Conservation (phyloP, 2,888 invertebrate species). For the Cinara cedri region DNA sequence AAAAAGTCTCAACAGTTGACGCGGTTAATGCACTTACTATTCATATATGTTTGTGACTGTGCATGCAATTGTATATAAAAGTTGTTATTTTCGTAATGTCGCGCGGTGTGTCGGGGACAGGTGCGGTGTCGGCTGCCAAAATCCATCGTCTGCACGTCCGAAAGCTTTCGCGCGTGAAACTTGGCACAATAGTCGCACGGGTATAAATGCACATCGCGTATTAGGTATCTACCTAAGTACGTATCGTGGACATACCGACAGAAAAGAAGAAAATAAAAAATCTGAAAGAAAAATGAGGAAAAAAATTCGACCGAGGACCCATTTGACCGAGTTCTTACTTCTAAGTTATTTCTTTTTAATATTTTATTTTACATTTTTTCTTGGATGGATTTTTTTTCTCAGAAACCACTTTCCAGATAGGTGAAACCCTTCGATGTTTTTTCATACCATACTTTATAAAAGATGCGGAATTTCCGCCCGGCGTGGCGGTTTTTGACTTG, state of each 20-base stretch:
- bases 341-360: too few species aligned
- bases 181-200: not conserved
- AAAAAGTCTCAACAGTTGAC: too few species aligned
- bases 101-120: not conserved
- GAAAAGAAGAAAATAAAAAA: not conserved
- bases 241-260: not conserved
- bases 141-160: not conserved
- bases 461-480: too few species aligned
- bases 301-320: not conserved
- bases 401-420: too few species aligned
- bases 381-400: too few species aligned
- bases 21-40: too few species aligned
- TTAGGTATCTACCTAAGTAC: not conserved
- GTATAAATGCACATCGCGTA: not conserved
- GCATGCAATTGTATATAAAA: not conserved
- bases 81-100: constrained; percentile 32
- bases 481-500: too few species aligned
- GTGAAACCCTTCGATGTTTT: too few species aligned
- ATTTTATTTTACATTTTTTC: too few species aligned
- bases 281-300: too few species aligned
- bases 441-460: too few species aligned
- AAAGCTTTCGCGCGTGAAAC: constrained; percentile 5
- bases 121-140: not conserved
- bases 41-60: not conserved
- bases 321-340: too few species aligned